phyloP scores from a whole-genome alignment of 2,797 vertebrate genomes.

The Poecilia wingei region DNA sequence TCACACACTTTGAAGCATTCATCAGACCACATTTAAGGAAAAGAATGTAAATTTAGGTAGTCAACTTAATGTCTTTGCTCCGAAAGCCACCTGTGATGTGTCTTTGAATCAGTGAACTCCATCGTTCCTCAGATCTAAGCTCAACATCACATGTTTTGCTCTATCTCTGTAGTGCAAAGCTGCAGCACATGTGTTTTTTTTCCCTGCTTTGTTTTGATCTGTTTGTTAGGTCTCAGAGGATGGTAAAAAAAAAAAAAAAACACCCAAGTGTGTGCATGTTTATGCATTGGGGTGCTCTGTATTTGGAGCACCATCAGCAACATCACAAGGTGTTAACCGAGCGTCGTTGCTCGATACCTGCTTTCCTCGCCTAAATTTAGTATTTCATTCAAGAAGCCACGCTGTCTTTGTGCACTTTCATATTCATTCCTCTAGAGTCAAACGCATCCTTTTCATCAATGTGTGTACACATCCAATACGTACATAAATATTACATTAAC shows the following conservation, averaged over 20 bases:
- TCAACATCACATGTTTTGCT: constrained; percentile 43
- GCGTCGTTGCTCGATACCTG: constrained; percentile 39
- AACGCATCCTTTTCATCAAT: constrained; percentile 43
- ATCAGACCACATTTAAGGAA: constrained; percentile 52
- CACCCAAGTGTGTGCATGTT: constrained; percentile 36
- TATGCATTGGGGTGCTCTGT: constrained; percentile 18
- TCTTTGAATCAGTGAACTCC: constrained; percentile 71
- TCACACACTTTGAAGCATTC: constrained; percentile 65
- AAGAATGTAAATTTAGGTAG: constrained; percentile 49
- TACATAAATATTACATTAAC: constrained; percentile 36
- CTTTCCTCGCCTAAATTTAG: constrained; percentile 33
- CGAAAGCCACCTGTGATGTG: constrained; percentile 60
- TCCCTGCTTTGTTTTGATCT: constrained; percentile 59
- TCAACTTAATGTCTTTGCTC: constrained; percentile 48
- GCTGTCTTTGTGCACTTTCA: constrained; percentile 24
- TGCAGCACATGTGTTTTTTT: constrained; percentile 52
- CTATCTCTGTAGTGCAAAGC: constrained; percentile 48
- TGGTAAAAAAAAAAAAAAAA: constrained; percentile 32
- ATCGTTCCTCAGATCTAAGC: constrained; percentile 55
- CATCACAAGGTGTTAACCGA: constrained; percentile 43
- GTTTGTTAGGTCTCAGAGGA: constrained; percentile 55
- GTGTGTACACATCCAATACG: constrained; percentile 30
- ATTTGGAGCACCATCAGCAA: constrained; percentile 37
- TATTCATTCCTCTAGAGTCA: constrained; percentile 35
- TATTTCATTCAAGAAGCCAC: constrained; percentile 18